Evolutionary conservation across 2,888 invertebrate species (phyloP).

Genomic region (Pilophorus perplexus): DNA sequence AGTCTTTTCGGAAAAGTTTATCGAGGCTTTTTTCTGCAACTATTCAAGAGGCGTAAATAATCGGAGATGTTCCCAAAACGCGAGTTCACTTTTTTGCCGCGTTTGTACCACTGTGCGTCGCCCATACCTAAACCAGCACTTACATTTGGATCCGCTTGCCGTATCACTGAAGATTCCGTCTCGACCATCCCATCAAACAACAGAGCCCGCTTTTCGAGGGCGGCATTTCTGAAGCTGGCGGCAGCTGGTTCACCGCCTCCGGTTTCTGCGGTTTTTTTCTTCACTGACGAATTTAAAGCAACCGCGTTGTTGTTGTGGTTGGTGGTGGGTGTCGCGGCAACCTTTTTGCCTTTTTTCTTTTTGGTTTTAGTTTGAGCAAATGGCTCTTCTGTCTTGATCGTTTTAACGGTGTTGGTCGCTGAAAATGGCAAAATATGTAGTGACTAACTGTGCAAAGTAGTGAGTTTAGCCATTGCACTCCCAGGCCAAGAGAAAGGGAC

Average conservation of each 20-base stretch:
- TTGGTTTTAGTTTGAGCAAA: conserved; percentile 25
- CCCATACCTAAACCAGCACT: too few species aligned
- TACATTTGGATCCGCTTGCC: conserved; percentile 12
- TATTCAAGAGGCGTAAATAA: too few species aligned
- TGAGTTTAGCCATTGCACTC: too few species aligned
- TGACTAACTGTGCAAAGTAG: too few species aligned
- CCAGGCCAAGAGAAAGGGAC: too few species aligned
- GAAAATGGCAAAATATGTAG: background rate
- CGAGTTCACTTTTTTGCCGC: too few species aligned
- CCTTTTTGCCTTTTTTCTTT: conserved; percentile 31
- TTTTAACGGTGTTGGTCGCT: conserved; percentile 23
- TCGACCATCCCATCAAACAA: conserved; percentile 28
- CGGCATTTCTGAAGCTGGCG: background rate
- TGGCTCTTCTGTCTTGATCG: conserved; percentile 6
- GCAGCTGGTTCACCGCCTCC: conserved; percentile 17
- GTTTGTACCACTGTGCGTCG: too few species aligned
- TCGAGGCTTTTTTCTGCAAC: too few species aligned
- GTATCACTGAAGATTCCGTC: conserved; percentile 1
- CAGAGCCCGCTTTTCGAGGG: conserved; percentile 11
- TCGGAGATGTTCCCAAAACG: too few species aligned
- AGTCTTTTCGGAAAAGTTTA: too few species aligned
- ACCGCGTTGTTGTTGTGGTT: background rate
- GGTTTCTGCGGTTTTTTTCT: conserved; percentile 15
- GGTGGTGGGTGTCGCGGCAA: background rate
- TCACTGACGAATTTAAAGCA: background rate